Evolutionary conservation across 2,888 invertebrate species (phyloP).

Genomic region (Trimorus sp.): DNA sequence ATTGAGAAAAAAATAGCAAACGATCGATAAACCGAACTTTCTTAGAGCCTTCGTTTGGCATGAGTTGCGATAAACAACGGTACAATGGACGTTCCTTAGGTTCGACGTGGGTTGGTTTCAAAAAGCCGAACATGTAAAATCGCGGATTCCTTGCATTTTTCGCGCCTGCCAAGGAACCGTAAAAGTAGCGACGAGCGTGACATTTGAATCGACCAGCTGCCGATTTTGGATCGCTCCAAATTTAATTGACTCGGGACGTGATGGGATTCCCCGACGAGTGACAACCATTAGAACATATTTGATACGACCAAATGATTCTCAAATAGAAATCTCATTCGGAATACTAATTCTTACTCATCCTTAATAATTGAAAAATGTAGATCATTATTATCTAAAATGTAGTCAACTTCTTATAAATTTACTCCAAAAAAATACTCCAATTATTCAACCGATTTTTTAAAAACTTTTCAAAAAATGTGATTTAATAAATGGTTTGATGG

Average conservation of each 20-base stretch:
- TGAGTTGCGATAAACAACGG: slow-evolving; percentile 56
- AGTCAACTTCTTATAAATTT: too few relatives aligned
- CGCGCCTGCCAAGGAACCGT: slow-evolving; percentile 23
- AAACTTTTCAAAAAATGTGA: too few relatives aligned
- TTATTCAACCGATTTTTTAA: too few relatives aligned
- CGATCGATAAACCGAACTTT: slow-evolving; percentile 48
- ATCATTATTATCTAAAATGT: too few relatives aligned
- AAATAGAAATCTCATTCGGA: too few relatives aligned
- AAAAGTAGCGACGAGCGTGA: slow-evolving; percentile 44
- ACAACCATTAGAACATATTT: slow-evolving; percentile 2
- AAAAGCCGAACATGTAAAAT: slow-evolving; percentile 61
- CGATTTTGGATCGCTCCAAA: slow-evolving; percentile 41
- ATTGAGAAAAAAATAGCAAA: slow-evolving; percentile 19
- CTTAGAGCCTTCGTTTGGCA: slow-evolving; percentile 19
- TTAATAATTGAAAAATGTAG: too few relatives aligned
- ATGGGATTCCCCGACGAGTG: slow-evolving; percentile 17
- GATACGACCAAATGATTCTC: too few relatives aligned
- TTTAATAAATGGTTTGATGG: too few relatives aligned
- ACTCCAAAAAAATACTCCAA: too few relatives aligned
- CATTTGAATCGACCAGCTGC: slow-evolving; percentile 58
- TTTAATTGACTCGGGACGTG: slow-evolving; percentile 41
- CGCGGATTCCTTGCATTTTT: slow-evolving; percentile 62
- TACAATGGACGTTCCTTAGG: slow-evolving; percentile 56
- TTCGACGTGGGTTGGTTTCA: slow-evolving; percentile 65
- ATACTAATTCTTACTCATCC: too few relatives aligned